phyloP scores from a whole-genome alignment of 2,113 vertebrate species.

The Chaetops frenatus region DNA sequence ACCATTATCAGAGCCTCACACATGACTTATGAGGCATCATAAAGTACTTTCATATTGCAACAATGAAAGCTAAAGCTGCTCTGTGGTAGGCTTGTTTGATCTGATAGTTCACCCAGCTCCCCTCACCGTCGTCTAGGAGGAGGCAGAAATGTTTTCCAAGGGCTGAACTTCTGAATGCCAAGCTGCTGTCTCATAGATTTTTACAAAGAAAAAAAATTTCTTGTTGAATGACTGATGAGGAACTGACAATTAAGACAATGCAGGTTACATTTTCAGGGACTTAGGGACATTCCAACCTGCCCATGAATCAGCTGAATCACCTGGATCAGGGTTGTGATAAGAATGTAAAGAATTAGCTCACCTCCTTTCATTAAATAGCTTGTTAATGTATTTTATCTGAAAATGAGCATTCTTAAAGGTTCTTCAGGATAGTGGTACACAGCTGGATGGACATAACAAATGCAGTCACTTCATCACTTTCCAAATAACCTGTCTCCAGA shows the following conservation, averaged over 20 bases:
- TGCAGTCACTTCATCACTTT: background rate
- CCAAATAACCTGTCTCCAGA: background rate
- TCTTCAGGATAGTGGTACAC: background rate
- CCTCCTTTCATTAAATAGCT: background rate
- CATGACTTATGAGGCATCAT: conserved; percentile 7
- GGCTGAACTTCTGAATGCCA: background rate
- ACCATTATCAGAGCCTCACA: conserved; percentile 2
- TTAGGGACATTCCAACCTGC: background rate
- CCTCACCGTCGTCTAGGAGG: background rate
- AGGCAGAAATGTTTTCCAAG: background rate
- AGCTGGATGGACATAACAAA: background rate
- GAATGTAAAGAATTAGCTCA: background rate
- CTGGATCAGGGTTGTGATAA: background rate
- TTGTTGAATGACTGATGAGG: background rate
- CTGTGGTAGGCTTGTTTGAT: conserved; percentile 40
- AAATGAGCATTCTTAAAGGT: background rate
- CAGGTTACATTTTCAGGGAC: background rate
- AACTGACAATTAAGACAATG: background rate
- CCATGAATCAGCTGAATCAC: background rate
- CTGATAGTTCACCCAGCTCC: background rate
- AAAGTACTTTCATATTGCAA: conserved; percentile 13
- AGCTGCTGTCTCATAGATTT: background rate
- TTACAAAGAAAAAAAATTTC: background rate
- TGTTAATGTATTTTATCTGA: background rate
- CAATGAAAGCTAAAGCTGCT: background rate